phyloP scores from a whole-genome alignment of 1,140 invertebrate species.

The Eupeodes corollae region DNA sequence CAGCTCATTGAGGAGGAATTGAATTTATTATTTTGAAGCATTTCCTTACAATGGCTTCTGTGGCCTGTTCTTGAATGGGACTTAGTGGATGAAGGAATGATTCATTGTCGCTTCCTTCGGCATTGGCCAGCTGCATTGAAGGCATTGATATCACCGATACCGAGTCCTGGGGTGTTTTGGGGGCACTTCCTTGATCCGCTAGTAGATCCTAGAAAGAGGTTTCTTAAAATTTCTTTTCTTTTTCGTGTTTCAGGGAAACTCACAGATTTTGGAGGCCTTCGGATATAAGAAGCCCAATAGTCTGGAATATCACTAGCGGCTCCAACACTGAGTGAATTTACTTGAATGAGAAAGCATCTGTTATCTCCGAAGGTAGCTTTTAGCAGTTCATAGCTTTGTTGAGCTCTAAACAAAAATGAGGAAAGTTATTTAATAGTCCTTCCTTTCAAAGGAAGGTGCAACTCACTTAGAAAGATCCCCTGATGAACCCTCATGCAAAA shows the following conservation, averaged over 20 bases:
- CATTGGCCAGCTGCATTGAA: slow-evolving; percentile 25
- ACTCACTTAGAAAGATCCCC: slow-evolving; percentile 27
- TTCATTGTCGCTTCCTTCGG: slow-evolving; percentile 18
- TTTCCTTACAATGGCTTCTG: slow-evolving; percentile 23
- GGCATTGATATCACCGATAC: slow-evolving; percentile 44
- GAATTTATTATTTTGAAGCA: neutral
- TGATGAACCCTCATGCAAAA: slow-evolving; percentile 65
- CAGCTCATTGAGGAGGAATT: too few relatives aligned
- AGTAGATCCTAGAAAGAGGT: slow-evolving; percentile 26
- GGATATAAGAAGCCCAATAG: slow-evolving; percentile 72
- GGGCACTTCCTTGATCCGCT: slow-evolving; percentile 52
- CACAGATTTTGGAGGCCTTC: slow-evolving; percentile 44
- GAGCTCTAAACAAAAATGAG: slow-evolving; percentile 50
- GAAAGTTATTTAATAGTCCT: neutral
- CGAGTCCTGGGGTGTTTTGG: slow-evolving; percentile 46
- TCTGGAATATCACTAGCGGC: slow-evolving; percentile 53
- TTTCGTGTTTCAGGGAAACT: too few relatives aligned
- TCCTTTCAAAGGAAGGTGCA: neutral
- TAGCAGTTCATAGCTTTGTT: slow-evolving; percentile 68
- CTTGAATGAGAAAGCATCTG: slow-evolving; percentile 77
- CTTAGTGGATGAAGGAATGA: slow-evolving; percentile 50
- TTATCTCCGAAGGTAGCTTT: slow-evolving; percentile 72
- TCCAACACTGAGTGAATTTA: slow-evolving; percentile 60
- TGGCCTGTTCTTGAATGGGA: slow-evolving; percentile 39
- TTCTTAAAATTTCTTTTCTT: too few relatives aligned